A percentile compares a stretch with the other conserved stretches of the same genome.
Conservation (phyloP, 2,888 invertebrate species). For the Drosophila borealis region DNA sequence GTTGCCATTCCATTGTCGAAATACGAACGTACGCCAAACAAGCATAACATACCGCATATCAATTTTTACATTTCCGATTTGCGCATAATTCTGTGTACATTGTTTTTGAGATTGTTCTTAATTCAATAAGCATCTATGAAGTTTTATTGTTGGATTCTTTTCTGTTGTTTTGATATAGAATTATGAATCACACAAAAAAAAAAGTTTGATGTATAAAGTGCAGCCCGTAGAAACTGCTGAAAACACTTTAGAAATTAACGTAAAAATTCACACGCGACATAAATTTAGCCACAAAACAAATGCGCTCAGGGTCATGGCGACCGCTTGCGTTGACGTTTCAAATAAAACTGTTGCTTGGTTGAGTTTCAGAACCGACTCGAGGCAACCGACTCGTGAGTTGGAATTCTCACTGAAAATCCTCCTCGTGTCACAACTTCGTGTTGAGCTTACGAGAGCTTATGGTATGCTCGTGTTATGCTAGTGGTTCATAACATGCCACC, state of each 20-base stretch:
- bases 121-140: constrained; percentile 30
- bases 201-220: too few relatives aligned
- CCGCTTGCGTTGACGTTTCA: constrained; percentile 74
- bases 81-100: not conserved
- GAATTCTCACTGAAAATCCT: not conserved
- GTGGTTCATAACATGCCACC: constrained; percentile 37
- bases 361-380: constrained; percentile 10
- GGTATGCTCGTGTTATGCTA: constrained; percentile 11
- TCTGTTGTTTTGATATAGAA: constrained; percentile 2
- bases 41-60: constrained; percentile 11
- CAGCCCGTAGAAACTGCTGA: not conserved
- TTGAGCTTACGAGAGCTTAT: constrained; percentile 2
- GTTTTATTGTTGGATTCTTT: constrained; percentile 9
- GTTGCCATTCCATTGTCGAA: constrained; percentile 24
- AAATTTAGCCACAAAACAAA: constrained; percentile 21
- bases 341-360: constrained; percentile 72
- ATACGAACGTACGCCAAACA: not conserved
- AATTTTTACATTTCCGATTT: not conserved
- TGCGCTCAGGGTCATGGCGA: constrained; percentile 48
- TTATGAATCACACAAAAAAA: constrained; percentile 29
- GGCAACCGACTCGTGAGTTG: constrained; percentile 10
- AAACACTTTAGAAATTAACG: constrained; percentile 23
- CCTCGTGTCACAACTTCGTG: constrained; percentile 29
- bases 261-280: constrained; percentile 45
- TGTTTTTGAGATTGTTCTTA: constrained; percentile 48